Conservation (phyloP, 1,140 invertebrate genomes). For the Periplaneta americana region DNA sequence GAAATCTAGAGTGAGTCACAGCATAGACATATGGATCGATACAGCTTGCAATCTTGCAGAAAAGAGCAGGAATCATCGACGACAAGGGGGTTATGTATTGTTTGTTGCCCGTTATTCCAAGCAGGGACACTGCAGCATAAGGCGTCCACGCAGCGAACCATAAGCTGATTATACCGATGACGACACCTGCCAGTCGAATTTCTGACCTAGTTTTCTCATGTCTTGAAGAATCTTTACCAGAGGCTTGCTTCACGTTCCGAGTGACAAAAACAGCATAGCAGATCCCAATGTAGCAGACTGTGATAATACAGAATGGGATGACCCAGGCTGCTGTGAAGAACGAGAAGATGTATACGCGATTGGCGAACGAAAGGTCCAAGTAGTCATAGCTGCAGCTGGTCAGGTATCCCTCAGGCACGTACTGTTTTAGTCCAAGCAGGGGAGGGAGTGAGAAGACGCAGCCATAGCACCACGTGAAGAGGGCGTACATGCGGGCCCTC, state of each 20-base stretch:
- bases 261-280: constrained; percentile 51
- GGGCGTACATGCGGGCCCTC: constrained; percentile 53
- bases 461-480: constrained; percentile 67
- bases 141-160: constrained; percentile 75
- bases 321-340: constrained; percentile 65
- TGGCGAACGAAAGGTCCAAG: constrained; percentile 21
- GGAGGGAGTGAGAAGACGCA: constrained; percentile 58
- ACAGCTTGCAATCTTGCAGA: constrained; percentile 67
- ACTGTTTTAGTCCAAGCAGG: constrained; percentile 60
- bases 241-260: constrained; percentile 26
- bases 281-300: constrained; percentile 65
- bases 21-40: constrained; percentile 72
- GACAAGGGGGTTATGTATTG: constrained; percentile 54
- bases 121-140: constrained; percentile 63
- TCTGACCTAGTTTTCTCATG: constrained; percentile 58
- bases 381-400: constrained; percentile 81
- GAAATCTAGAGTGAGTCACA: constrained; percentile 62
- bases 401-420: constrained; percentile 71
- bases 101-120: constrained; percentile 59
- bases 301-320: constrained; percentile 59
- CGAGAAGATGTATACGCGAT: constrained; percentile 52
- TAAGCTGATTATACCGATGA: constrained; percentile 57
- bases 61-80: constrained; percentile 70
- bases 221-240: constrained; percentile 38
- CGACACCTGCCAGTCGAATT: constrained; percentile 56